Conservation (phyloP, 2,888 invertebrate species). For the Aleiodes testaceus region DNA sequence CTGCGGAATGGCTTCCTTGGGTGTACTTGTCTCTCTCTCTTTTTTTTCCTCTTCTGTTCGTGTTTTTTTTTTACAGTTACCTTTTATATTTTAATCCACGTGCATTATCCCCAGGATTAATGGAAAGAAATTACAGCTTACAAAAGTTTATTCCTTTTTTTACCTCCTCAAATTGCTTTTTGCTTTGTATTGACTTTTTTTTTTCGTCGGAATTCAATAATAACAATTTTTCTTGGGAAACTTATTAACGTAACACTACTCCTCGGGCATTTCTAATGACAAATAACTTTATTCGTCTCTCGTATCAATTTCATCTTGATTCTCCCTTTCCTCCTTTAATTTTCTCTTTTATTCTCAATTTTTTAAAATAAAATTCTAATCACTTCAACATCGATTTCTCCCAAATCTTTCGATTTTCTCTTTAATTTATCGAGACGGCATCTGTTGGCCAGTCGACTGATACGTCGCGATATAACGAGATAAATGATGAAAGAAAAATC, state of each 20-base stretch:
- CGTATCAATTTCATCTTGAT: background rate
- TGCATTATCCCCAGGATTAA: constrained; percentile 21
- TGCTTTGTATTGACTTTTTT: constrained; percentile 28
- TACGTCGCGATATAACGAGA: constrained; percentile 57
- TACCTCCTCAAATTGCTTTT: constrained; percentile 16
- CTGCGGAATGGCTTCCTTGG: background rate
- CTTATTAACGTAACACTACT: constrained; percentile 24
- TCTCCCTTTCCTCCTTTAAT: constrained; percentile 8
- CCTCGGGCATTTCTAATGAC: background rate
- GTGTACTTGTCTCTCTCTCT: background rate
- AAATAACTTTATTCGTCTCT: constrained; percentile 4
- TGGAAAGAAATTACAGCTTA: constrained; percentile 24
- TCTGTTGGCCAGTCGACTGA: constrained; percentile 61
- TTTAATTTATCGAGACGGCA: constrained; percentile 56
- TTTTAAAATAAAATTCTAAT: too few relatives aligned
- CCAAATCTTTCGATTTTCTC: constrained; percentile 49
- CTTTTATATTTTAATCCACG: background rate
- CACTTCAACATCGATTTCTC: background rate
- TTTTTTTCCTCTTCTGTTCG: background rate
- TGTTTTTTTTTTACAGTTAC: background rate
- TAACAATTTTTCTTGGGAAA: constrained; percentile 26
- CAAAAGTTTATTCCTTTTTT: constrained; percentile 4
- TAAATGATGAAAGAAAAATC: background rate
- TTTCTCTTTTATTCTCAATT: constrained; percentile 4
- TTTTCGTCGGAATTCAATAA: constrained; percentile 11